Evolutionary conservation across 2,888 invertebrate species (phyloP).

Genomic region (Drosophila neoperkinsi): DNA sequence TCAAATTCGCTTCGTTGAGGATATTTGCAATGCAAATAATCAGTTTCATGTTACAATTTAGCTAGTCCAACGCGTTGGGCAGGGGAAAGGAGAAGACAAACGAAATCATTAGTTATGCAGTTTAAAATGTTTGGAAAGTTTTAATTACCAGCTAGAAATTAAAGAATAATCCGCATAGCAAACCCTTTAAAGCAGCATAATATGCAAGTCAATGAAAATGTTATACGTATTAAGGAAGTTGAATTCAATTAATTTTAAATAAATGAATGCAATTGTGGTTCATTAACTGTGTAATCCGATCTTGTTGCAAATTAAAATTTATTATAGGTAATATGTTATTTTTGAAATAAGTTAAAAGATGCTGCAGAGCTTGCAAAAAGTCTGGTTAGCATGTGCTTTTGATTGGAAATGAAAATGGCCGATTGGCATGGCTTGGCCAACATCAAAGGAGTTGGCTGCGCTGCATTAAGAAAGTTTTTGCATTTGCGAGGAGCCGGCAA

Average conservation of each 20-base stretch:
- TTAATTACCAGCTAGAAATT: slow-evolving; percentile 56
- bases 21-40: slow-evolving; percentile 78
- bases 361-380: not conserved
- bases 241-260: slow-evolving; percentile 6
- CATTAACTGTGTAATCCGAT: not conserved
- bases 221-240: slow-evolving; percentile 1
- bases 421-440: slow-evolving; percentile 28
- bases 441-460: slow-evolving; percentile 34
- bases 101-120: slow-evolving; percentile 76
- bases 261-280: slow-evolving; percentile 3
- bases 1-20: slow-evolving; percentile 36
- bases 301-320: not conserved
- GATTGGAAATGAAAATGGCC: slow-evolving; percentile 58
- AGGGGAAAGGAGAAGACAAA: slow-evolving; percentile 40
- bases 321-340: not conserved
- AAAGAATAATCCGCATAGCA: not conserved
- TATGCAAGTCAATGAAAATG: slow-evolving; percentile 18
- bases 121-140: slow-evolving; percentile 53
- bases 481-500: slow-evolving; percentile 56
- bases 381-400: not conserved
- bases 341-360: not conserved
- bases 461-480: slow-evolving; percentile 69
- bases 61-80: slow-evolving; percentile 5
- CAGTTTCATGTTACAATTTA: slow-evolving; percentile 65
- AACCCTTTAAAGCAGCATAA: slow-evolving; percentile 1